Base-by-base conservation (phyloP, 2,797 vertebrate genomes). In the Picus viridis region DNA sequence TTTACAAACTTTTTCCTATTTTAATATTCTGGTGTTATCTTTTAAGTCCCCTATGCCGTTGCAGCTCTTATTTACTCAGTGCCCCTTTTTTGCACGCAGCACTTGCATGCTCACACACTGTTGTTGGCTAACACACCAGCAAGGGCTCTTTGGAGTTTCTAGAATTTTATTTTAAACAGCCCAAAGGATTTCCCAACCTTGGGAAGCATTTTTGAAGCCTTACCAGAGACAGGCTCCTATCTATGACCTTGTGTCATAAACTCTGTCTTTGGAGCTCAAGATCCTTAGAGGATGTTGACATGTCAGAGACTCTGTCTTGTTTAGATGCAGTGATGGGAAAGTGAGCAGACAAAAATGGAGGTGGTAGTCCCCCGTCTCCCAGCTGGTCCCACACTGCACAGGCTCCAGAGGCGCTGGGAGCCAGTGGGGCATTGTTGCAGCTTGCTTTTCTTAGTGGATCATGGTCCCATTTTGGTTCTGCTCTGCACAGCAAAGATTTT, bases 111-210 rank as follows among this genome's bases (percentile, higher is more conserved):
- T 83, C 2, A 0, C 49, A 49, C 39, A 41, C 32, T 27, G 15
- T 45, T 79, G 53, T 17, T 83, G 70, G 43, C 41, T 79, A 39
- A n/a, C 8, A n/a, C 27, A 3, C 9, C 12, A 29, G 45, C 57
- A 72, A 59, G 36, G 16, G 68, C 61, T 70, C 32, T 85, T 92
- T 75, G 34, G 75, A 75, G 56, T 45, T 74, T 39, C 34, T 45
- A 64, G n/a, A 51, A 10, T 26, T 80, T 84, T 90, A 12, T 62
- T 89, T 89, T 73, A 92, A 96, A 83, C 56, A 85, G 6, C 8
- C 26, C 15, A 53, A 79, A 82, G 72, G 41, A 71, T 89, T 93
- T 84, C 68, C 61, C 64, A 76, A 45, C 67, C 79, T 78, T 47
- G 47, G 20, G 62, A 34, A 83, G 49, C 34, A 32, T 39, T 63